Percentiles rank a stretch among this genome's conserved stretches.
Evolutionary conservation across 2,888 invertebrate species (phyloP).

Genomic region (Archaeoteleia sp.): DNA sequence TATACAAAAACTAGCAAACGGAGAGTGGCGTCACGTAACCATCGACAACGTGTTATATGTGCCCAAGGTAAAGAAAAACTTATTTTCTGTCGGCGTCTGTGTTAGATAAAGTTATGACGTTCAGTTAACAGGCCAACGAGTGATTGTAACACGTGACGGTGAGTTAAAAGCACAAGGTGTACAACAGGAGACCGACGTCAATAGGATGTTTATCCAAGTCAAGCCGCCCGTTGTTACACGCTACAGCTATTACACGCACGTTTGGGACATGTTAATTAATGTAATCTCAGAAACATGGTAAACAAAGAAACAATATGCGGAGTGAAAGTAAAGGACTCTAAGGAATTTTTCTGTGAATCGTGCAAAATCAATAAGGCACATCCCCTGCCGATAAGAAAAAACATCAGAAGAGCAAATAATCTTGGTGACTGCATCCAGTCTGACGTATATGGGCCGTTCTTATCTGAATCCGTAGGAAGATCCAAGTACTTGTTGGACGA

Average conservation of each 20-base stretch:
- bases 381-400: too few relatives aligned
- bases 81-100: conserved; percentile 28
- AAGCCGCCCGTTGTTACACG: not conserved
- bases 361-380: conserved; percentile 57
- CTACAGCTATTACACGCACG: conserved; percentile 12
- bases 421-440: too few relatives aligned
- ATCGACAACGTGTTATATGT: conserved; percentile 25
- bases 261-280: conserved; percentile 20
- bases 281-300: conserved; percentile 13
- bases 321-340: conserved; percentile 13
- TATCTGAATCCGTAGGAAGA: too few relatives aligned
- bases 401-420: too few relatives aligned
- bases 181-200: conserved; percentile 2
- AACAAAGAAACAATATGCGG: conserved; percentile 13
- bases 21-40: not conserved
- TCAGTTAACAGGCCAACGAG: not conserved
- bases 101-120: not conserved
- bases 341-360: conserved; percentile 55
- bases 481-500: too few relatives aligned
- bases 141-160: not conserved
- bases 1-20: conserved; percentile 10
- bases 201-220: conserved; percentile 3
- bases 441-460: too few relatives aligned
- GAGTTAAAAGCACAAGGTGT: conserved; percentile 4
- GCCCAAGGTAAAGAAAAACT: conserved; percentile 18